Base-by-base conservation (phyloP, 2,888 invertebrate genomes). In the Bedellia somnulentella region DNA sequence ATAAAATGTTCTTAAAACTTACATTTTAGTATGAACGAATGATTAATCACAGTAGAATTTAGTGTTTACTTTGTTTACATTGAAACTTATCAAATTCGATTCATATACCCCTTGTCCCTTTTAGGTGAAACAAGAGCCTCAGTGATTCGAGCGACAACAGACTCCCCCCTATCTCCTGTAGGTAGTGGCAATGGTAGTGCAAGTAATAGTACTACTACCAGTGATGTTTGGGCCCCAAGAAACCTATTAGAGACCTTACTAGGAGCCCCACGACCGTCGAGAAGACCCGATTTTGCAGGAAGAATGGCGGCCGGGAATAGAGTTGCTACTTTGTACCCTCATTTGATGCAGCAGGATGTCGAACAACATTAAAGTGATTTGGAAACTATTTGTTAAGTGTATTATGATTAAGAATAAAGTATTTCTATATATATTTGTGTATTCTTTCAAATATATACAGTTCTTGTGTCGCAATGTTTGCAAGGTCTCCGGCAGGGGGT, bases 91-190 rank as follows among this genome's bases (percentile, higher is more conserved):
- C n/a, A n/a, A n/a, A n/a, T n/a, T n/a, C n/a, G n/a, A n/a, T n/a
- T n/a, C n/a, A n/a, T n/a, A n/a, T n/a, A n/a, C n/a, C n/a, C n/a
- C n/a, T n/a, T n/a, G n/a, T n/a, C n/a, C n/a, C 13, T 51, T 47
- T 1, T 47, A 73, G 73, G 68, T 4, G 71, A 71, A 38, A 55
- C 59, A 31, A 54, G 75, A 5, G 70, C 68, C 0, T 60, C 63
- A 27, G 73, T 76, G 18, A 77, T 75, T 36, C 52, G 90, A 29
- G 87, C 90, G 2, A 89, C 89, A 0, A 89, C 90, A 0, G 92
- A 92, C 55, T 91, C 91, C 0, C 91, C 91, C 0, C 81, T 91
- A 57, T 92, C 92, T 0, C 91, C 91, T 0, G 87, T 87, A 1
- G 83, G 86, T 1, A 57, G 77, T 0, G 68, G 68, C 5, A 57